These are phyloP conservation scores for Hypselothyrea guttata DNA, from an alignment of 2,888 invertebrate species.

Conservation along the genomic window DNA sequence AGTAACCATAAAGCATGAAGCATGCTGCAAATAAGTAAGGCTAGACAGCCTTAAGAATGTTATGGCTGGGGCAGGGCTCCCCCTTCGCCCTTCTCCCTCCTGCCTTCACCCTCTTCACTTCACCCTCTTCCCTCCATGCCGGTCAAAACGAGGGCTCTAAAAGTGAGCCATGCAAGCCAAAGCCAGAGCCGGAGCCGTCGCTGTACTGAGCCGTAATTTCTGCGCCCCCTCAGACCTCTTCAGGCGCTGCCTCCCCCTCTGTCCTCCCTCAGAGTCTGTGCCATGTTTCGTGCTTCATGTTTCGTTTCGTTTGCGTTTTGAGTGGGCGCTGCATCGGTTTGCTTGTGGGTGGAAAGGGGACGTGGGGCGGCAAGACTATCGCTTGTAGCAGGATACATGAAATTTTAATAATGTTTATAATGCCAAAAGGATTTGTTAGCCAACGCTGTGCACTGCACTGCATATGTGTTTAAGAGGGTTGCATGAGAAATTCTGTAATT, in stretches of 20 bases:
- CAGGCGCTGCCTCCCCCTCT: background rate
- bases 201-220: background rate
- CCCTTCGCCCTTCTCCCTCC: background rate
- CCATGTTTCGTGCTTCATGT: constrained; percentile 65
- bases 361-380: constrained; percentile 24
- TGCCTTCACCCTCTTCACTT: too few relatives aligned
- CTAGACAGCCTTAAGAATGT: constrained; percentile 66
- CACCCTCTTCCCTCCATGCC: too few relatives aligned
- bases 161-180: constrained; percentile 34
- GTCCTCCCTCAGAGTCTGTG: background rate
- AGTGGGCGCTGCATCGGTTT: constrained; percentile 46
- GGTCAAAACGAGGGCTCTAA: constrained; percentile 38
- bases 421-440: constrained; percentile 78
- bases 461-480: constrained; percentile 37
- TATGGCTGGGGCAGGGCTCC: background rate
- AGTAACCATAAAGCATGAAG: constrained; percentile 78
- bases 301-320: constrained; percentile 70
- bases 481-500: constrained; percentile 3
- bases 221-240: background rate
- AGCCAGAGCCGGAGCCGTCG: constrained; percentile 2
- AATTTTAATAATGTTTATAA: constrained; percentile 79
- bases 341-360: background rate
- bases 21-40: constrained; percentile 75
- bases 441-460: constrained; percentile 62
- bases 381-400: constrained; percentile 71